Base-by-base conservation (phyloP, 1,140 invertebrate species). In the Whitmania pigra region DNA sequence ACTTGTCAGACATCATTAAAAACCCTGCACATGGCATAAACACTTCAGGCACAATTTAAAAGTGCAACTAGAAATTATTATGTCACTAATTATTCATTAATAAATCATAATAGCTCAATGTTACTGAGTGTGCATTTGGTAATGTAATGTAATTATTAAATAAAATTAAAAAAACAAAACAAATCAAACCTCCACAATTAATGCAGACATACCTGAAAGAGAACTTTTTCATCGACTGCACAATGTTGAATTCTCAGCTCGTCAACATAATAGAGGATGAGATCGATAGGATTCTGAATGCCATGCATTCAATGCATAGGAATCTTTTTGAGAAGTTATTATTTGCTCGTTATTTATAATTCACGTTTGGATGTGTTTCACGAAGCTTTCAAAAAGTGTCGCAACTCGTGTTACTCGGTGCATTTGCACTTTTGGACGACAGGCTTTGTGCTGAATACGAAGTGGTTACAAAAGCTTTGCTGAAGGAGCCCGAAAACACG, bases 391-490 rank as follows among this genome's bases (percentile, higher is more conserved):
- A 36, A 36, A 36, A 36, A 36, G 6, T 36, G 31, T 36, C 6
- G n/a, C 43, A 49, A 49, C 3, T 15, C 43, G 13, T 49, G 6
- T 49, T 11, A 49, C 13, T 5, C 13, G 40, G 13, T 49, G 43
- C 9, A 49, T 36, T 49, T 11, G 43, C 9, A 49, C 9, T 49
- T 49, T 49, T 78, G 73, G 78, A 83, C 79, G 84, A 11, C 57
- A 93, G 91, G 57, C 85, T 94, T 67, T 89, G 88, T 71, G 89
- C 90, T 72, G 90, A 93, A 76, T 95, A 94, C 83, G 87, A 91
- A 77, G 79, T 82, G 36, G 93, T 95, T 75, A 85, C 89, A 0
- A 88, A 89, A 75, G 88, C 87, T 75, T 87, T 91, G 0, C 79
- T 94, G 43, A 89, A 86, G 20, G 86, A 88, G 0, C 93, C 93